Evolutionary conservation across 2,113 vertebrate genomes (phyloP).

Genomic region (Panurus biarmicus): DNA sequence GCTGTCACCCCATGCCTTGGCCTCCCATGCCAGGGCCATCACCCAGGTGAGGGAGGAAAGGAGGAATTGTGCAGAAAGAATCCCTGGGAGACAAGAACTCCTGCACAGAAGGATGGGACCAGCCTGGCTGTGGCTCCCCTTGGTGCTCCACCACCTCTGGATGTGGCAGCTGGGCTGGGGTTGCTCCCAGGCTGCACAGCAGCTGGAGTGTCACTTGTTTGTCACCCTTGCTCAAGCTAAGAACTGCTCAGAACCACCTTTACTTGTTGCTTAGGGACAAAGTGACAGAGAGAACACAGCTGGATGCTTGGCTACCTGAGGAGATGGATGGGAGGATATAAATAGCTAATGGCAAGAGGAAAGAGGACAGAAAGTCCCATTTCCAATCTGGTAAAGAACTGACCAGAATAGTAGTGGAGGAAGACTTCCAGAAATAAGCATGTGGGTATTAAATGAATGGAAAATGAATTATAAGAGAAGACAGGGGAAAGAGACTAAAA

Average conservation of each 20-base stretch:
- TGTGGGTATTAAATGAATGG: not conserved
- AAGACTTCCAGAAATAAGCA: constrained; percentile 35
- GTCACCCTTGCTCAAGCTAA: not conserved
- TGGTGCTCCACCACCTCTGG: not conserved
- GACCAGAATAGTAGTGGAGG: constrained; percentile 1
- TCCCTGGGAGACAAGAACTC: not conserved
- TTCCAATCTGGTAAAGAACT: not conserved
- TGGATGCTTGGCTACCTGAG: constrained; percentile 4
- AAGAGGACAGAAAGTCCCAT: constrained; percentile 31
- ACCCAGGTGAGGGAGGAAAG: not conserved
- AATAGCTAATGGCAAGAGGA: constrained; percentile 18
- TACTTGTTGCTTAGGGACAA: constrained; percentile 20
- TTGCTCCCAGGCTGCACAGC: too few species aligned
- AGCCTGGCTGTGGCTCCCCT: not conserved
- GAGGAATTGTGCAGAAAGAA: not conserved
- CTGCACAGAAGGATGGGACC: not conserved
- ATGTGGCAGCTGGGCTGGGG: not conserved
- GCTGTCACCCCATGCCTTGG: not conserved
- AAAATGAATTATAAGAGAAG: not conserved
- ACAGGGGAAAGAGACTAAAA: not conserved
- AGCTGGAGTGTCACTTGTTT: not conserved
- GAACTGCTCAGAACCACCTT: not conserved
- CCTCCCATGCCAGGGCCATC: not conserved
- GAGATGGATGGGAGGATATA: constrained; percentile 35
- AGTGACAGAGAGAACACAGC: constrained; percentile 20